Conservation (phyloP, 2,888 invertebrate species). For the Ochropacha duplaris region DNA sequence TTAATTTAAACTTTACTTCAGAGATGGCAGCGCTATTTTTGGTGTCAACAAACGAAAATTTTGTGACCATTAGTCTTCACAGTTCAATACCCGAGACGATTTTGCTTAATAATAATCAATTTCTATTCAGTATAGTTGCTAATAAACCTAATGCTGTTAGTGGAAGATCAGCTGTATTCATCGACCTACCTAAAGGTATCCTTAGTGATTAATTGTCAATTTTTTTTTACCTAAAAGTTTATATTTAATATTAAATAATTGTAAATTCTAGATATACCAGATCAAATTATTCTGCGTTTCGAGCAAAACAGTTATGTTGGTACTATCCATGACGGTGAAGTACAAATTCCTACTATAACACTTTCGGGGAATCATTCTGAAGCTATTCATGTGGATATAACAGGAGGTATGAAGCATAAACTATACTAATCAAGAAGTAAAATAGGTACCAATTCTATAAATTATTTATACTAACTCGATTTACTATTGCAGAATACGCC, state of each 20-base stretch:
- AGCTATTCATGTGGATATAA: background rate
- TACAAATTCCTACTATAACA: conserved; percentile 9
- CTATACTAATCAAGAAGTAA: background rate
- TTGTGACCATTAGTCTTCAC: conserved; percentile 8
- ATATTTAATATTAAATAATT: no score
- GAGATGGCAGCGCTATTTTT: conserved; percentile 25
- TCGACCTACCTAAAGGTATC: background rate
- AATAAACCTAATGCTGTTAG: conserved; percentile 16
- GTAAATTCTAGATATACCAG: background rate
- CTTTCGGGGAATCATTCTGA: background rate
- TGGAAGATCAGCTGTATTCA: conserved; percentile 7
- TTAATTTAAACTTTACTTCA: conserved; percentile 13
- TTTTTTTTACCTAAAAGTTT: no score
- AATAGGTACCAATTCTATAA: no score
- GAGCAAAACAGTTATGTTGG: conserved; percentile 9
- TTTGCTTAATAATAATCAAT: conserved; percentile 20
- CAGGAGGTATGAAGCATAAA: background rate
- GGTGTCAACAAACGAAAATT: conserved; percentile 14
- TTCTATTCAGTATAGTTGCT: conserved; percentile 28
- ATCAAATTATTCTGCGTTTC: background rate
- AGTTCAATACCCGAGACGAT: conserved; percentile 21
- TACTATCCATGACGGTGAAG: conserved; percentile 2
- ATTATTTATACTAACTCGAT: background rate
- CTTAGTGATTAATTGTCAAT: background rate
- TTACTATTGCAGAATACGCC: conserved; percentile 11